Base-by-base conservation (phyloP, 1,140 invertebrate species). In the Agrypnia vestita region DNA sequence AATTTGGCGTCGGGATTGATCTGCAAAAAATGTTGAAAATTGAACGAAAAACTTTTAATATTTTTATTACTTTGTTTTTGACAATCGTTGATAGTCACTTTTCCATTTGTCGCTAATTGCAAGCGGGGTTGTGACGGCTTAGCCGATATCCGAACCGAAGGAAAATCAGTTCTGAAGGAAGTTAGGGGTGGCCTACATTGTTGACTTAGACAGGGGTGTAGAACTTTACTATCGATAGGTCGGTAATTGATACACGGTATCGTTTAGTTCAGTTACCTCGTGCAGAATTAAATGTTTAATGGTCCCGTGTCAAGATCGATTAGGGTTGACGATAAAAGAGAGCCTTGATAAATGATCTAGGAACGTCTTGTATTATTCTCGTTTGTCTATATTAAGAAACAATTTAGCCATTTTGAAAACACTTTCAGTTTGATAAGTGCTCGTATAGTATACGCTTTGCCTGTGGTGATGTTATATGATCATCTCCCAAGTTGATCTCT, bases 141-240 rank as follows among this genome's bases (percentile, higher is more conserved):
- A 82, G 71, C 81, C 81, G 77, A 80, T 80, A 77, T 80, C 74
- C 44, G 79, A 67, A 67, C 19, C 76, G 51, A 49, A 76, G 75
- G 56, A 67, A 64, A 64, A 64, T 43, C 61, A 64, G 35, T 64
- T 64, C 17, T 19, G 61, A 19, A 19, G 64, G 13, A 69, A 69
- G 64, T 17, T 46, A 12, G 61, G 61, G 64, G 64, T n/a, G 35
- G 64, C 64, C 19, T 69, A 46, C 64, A 69, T 69, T 69, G 64
- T 69, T 69, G 35, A 49, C 64, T 69, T 15, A 69, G 64, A 69
- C 43, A 49, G 64, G 64, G 64, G 59, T 62, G 59, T 43, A 69
- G 25, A 62, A 69, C 64, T 49, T 49, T 69, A 17, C 64, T 69
- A 69, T 69, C 64, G 64, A 69, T 69, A 69, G 64, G 64, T 69